These are phyloP conservation scores for Drosophila infuscata DNA, from an alignment of 2,888 invertebrate genomes.

Conservation along the genomic window DNA sequence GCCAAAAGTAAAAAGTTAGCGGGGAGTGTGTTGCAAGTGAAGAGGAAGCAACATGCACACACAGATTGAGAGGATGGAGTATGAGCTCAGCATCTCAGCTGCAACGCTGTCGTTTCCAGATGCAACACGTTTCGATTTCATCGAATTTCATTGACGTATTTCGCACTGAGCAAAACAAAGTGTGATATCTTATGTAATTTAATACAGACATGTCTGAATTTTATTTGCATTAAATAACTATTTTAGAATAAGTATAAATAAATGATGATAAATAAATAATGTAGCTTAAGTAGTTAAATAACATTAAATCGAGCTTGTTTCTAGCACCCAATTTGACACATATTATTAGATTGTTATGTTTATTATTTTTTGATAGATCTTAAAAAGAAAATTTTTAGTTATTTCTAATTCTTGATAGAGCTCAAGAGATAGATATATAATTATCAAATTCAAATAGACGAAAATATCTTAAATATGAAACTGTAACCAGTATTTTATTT, in stretches of 20 bases:
- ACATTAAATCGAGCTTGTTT: background rate
- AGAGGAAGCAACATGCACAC: background rate
- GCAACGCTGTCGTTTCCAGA: constrained; percentile 26
- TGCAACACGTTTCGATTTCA: constrained; percentile 68
- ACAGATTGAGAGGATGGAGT: background rate
- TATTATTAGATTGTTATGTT: background rate
- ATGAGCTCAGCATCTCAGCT: background rate
- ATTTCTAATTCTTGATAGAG: background rate
- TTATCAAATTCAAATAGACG: too few species aligned
- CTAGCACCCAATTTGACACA: background rate
- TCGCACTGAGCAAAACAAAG: constrained; percentile 47
- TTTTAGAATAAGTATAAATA: background rate
- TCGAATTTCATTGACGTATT: constrained; percentile 50
- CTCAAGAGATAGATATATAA: too few species aligned
- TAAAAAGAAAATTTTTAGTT: too few species aligned
- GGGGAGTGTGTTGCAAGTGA: background rate
- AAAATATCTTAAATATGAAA: too few species aligned
- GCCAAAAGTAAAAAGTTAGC: background rate
- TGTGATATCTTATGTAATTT: constrained; percentile 8
- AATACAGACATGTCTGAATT: background rate
- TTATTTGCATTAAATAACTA: background rate
- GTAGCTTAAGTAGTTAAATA: background rate
- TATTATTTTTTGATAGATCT: background rate
- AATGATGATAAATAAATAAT: too few species aligned
- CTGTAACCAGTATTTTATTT: too few species aligned